phyloP scores from a whole-genome alignment of 1,140 invertebrate species.

The Leguminivora glycinivorella region DNA sequence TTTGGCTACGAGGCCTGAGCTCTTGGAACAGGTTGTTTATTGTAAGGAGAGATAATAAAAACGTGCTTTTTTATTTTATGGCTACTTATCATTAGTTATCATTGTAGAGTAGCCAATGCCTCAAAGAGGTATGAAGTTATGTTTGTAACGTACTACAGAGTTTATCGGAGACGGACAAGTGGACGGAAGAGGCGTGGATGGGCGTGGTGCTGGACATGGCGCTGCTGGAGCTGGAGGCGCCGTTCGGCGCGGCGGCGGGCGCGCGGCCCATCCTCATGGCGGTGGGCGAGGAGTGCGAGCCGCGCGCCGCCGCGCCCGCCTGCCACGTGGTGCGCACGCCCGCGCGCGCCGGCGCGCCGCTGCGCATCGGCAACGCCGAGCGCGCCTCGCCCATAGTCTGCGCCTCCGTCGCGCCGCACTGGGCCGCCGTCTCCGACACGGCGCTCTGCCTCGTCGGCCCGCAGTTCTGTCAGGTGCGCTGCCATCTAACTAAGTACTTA shows the following conservation, averaged over 20 bases:
- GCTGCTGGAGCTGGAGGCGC: slow-evolving; percentile 52
- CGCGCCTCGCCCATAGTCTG: slow-evolving; percentile 37
- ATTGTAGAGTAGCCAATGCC: no score
- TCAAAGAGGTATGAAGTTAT: no score
- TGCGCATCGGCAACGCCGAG: slow-evolving; percentile 46
- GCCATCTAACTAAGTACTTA: no score
- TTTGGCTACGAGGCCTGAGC: no score
- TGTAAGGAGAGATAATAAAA: no score
- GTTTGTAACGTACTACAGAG: neutral
- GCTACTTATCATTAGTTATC: no score
- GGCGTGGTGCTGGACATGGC: slow-evolving; percentile 41
- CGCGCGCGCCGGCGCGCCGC: slow-evolving; percentile 14
- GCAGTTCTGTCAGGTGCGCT: slow-evolving; percentile 31
- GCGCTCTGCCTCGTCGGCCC: slow-evolving; percentile 31
- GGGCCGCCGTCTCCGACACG: slow-evolving; percentile 33
- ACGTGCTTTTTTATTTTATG: no score
- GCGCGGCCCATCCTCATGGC: slow-evolving; percentile 54
- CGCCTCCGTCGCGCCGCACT: slow-evolving; percentile 38
- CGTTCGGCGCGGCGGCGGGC: slow-evolving; percentile 44
- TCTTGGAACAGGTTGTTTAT: no score
- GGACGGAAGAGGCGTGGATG: slow-evolving; percentile 28
- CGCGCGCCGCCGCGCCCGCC: slow-evolving; percentile 27
- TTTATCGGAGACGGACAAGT: neutral
- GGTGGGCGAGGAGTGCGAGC: slow-evolving; percentile 41
- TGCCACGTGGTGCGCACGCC: slow-evolving; percentile 48